Base-by-base conservation (phyloP, 2,888 invertebrate species). In the Ceraclea dissimilis region DNA sequence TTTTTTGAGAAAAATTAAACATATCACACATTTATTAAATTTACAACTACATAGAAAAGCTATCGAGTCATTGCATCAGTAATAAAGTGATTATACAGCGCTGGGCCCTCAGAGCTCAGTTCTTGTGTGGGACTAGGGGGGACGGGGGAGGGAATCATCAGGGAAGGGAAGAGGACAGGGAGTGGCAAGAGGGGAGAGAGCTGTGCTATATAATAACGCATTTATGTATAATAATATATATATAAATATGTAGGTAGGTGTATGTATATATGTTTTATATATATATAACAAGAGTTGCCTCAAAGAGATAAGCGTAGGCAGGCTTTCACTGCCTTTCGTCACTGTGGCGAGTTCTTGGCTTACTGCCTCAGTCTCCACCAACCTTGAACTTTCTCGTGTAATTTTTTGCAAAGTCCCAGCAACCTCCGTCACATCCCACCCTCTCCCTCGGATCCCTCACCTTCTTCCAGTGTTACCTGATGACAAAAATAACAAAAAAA, bases 381-480 rank as follows among this genome's bases (percentile, higher is more conserved):
- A 76, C 85, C 87, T 80, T 89, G 89, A 79, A 88, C 85, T 79
- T 88, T 90, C 79, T 90, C 90, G 78, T 88, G 84, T 79, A 91
- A 83, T 84, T 90, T 90, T 81, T 86, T 88, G 80, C 87, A 91
- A 78, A 90, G 85, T 81, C 89, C 88, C 75, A 88, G 82, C 79
- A 90, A 85, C 86, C 89, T 90, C 89, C 90, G 90, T 91, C 90
- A 91, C 88, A 91, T 91, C 74, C 90, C 90, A 80, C 76, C 75
- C 63, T 76, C 79, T 13, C 73, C 79, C 61, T 79, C 80, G 54
- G 84, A 83, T 64, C 84, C 84, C 65, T 89, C 88, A 62, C 90
- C 90, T 71, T 92, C 91, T 73, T 93, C 93, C 68, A 93, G 79
- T 61, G 93, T 93, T 66, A 93, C 87, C 85, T 87, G 75, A 33